phyloP scores from a whole-genome alignment of 1,140 invertebrate species.

The Drusus annulatus region DNA sequence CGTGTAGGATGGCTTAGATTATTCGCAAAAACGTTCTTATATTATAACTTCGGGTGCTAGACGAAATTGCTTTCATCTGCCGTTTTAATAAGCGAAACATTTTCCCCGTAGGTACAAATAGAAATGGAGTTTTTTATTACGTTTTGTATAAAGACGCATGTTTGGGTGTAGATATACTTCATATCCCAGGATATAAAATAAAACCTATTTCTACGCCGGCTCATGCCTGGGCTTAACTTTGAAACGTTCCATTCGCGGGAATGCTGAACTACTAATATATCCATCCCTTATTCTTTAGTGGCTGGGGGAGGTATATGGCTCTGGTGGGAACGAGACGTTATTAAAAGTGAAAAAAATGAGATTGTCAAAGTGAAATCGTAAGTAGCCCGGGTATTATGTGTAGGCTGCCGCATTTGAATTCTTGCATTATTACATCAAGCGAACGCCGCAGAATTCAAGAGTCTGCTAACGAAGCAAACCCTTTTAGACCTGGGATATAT shows the following conservation, averaged over 20 bases:
- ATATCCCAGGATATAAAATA: slow-evolving; percentile 38
- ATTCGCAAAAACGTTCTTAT: background rate
- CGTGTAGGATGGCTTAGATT: too few relatives aligned
- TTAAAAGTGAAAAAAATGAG: slow-evolving; percentile 32
- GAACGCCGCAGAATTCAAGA: slow-evolving; percentile 35
- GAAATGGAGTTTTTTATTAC: slow-evolving; percentile 50
- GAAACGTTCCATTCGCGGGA: slow-evolving; percentile 18
- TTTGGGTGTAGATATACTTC: slow-evolving; percentile 38
- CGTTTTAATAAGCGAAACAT: slow-evolving; percentile 7
- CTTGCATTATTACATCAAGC: slow-evolving; percentile 45
- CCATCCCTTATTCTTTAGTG: slow-evolving; percentile 17
- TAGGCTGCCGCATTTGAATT: slow-evolving; percentile 40
- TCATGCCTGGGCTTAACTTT: slow-evolving; percentile 40
- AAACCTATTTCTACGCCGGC: slow-evolving; percentile 46
- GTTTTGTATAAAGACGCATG: slow-evolving; percentile 44
- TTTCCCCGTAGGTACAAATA: slow-evolving; percentile 25
- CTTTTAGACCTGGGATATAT: slow-evolving; percentile 29
- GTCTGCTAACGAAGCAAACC: slow-evolving; percentile 37
- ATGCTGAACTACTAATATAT: background rate
- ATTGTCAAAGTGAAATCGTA: slow-evolving; percentile 49
- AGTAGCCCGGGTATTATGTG: slow-evolving; percentile 43
- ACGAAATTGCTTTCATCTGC: slow-evolving; percentile 24
- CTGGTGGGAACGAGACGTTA: slow-evolving; percentile 34
- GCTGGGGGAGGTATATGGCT: slow-evolving; percentile 6
- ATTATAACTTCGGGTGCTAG: background rate